Percentiles rank a stretch among this genome's conserved stretches.
These are phyloP conservation scores for Pyrocephalus nanus DNA, from an alignment of 2,797 vertebrate genomes.

Conservation along the genomic window DNA sequence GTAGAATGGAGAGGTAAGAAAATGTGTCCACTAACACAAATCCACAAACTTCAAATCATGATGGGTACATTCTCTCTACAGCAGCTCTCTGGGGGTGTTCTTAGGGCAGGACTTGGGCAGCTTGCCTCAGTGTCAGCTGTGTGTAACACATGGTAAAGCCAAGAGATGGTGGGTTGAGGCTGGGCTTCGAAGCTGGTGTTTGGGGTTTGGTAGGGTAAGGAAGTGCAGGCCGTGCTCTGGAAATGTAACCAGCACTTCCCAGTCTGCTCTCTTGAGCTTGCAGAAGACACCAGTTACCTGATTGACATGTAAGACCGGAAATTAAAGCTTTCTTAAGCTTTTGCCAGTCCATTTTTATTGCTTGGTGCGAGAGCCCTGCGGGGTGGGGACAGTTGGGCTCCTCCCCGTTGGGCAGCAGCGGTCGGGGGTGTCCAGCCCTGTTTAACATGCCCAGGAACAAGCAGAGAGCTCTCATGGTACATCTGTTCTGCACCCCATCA, in stretches of 20 bases:
- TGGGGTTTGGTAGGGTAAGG: neutral
- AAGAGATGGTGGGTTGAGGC: neutral
- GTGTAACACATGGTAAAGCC: neutral
- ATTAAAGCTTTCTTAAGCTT: neutral
- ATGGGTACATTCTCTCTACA: neutral
- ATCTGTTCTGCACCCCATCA: neutral
- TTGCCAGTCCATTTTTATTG: neutral
- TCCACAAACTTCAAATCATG: neutral
- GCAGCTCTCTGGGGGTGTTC: neutral
- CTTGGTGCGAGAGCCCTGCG: neutral
- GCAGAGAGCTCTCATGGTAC: neutral
- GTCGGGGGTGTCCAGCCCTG: neutral
- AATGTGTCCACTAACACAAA: neutral
- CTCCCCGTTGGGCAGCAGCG: neutral
- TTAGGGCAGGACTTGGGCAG: neutral
- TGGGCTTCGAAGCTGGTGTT: neutral
- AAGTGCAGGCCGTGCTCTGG: rapidly evolving
- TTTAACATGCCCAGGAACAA: neutral
- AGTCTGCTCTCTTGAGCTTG: neutral
- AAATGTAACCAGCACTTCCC: neutral
- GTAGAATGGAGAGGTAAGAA: neutral
- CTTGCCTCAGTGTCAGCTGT: neutral
- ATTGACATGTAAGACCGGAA: neutral
- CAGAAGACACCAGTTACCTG: neutral
- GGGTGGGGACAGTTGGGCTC: neutral